These are phyloP conservation scores for Cavia aperea DNA, from an alignment of 2,113 vertebrate genomes.

Conservation along the genomic window DNA sequence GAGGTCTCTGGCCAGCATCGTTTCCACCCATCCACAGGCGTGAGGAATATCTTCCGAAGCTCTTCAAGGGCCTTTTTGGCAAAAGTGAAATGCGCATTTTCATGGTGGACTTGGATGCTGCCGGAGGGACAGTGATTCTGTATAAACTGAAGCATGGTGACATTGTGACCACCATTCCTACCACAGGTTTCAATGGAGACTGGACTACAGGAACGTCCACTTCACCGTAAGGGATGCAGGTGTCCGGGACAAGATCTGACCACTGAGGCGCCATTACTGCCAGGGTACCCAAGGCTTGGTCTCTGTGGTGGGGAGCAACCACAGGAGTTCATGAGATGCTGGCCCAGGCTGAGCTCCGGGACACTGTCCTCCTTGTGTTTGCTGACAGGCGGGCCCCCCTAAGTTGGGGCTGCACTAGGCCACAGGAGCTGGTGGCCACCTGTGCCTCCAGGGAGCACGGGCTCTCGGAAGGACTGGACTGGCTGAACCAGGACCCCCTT, in stretches of 20 bases:
- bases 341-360: conserved; percentile 93
- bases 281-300: conserved; percentile 98
- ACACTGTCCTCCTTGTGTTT: conserved; percentile 92
- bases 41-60: too few relatives aligned
- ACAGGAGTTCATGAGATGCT: conserved; percentile 95
- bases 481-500: conserved; percentile 79
- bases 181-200: conserved; percentile 99
- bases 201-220: conserved; percentile 97
- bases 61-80: too few relatives aligned
- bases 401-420: conserved; percentile 90
- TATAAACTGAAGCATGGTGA: conserved; percentile 96
- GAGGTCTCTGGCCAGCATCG: too few relatives aligned
- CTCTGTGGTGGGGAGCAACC: conserved; percentile 98
- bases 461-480: conserved; percentile 98
- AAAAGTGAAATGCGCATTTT: too few relatives aligned
- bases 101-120: too few relatives aligned
- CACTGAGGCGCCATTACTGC: conserved; percentile 98
- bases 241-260: conserved; percentile 97
- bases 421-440: conserved; percentile 94
- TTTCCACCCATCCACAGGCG: too few relatives aligned
- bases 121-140: conserved; percentile 75
- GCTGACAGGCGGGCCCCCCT: conserved; percentile 82
- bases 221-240: conserved; percentile 99
- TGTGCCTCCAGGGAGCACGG: conserved; percentile 93
- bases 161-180: conserved; percentile 77